Percentiles rank a stretch among this genome's conserved stretches.
Conservation (phyloP, 2,797 vertebrate species). For the Peromyscus eremicus region DNA sequence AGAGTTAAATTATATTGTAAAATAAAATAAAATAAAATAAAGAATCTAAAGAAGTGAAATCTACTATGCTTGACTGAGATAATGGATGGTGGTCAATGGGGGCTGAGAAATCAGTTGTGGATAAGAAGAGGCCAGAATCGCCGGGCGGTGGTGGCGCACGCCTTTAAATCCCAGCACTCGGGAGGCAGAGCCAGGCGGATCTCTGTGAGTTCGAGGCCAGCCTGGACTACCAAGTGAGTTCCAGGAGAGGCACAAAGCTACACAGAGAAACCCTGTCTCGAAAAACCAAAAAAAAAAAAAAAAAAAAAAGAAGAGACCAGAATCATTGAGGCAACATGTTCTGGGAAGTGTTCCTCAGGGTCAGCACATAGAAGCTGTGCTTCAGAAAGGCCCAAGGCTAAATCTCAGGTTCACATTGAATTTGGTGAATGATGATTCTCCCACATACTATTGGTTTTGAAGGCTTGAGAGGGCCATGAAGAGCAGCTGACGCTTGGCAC, state of each 20-base stretch:
- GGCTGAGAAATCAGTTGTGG: not conserved
- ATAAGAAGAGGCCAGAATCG: not conserved
- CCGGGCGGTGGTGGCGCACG: too few relatives aligned
- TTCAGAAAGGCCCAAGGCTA: not conserved
- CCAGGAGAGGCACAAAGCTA: too few relatives aligned
- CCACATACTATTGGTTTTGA: not conserved
- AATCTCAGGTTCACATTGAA: not conserved
- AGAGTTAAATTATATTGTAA: too few relatives aligned
- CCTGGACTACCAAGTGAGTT: too few relatives aligned
- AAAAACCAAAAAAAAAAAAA: too few relatives aligned
- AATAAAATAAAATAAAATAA: too few relatives aligned
- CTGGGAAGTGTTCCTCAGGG: not conserved
- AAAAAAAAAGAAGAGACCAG: not conserved
- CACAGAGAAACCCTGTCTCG: too few relatives aligned
- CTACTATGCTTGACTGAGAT: not conserved
- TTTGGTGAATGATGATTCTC: not conserved
- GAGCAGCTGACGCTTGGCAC: not conserved
- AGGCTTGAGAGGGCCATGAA: not conserved
- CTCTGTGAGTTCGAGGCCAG: too few relatives aligned
- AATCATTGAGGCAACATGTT: not conserved
- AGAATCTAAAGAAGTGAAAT: not conserved
- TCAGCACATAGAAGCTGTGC: not conserved
- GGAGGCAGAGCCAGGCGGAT: too few relatives aligned
- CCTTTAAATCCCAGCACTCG: too few relatives aligned
- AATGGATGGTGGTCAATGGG: not conserved